Evolutionary conservation across 2,797 vertebrate species (phyloP), one percentile per base, ranked within the genome.

Genomic region (Enteromius argenteus): DNA sequence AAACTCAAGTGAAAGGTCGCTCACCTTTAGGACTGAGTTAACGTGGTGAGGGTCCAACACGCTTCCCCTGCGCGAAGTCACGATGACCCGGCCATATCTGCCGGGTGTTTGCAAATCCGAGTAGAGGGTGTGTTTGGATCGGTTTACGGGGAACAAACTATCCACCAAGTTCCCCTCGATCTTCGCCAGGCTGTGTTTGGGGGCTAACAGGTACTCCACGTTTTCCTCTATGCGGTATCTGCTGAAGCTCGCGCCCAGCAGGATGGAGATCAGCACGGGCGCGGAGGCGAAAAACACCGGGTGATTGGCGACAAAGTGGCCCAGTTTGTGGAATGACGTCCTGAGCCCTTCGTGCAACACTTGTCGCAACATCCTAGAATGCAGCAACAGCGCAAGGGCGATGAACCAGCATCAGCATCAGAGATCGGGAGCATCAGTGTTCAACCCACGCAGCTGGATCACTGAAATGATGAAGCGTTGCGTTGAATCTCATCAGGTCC

Each of bases 311-410:
- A 99, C 96, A 93, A 99, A 98, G 93, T 97, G 96, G 91, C 98
- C 98, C 87, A 98, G 94, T 91, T 96, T 95, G 93, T 96, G 96
- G 95, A 99, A 98, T 89, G 94, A 96, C 92, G 95, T 96, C 94
- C 96, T 94, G 91, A 99, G 96, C 93, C 97, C 97, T 94, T 96
- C 95, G 94, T 97, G 98, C 95, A 99, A 92, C 94, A 96, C 97
- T 96, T 98, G 97, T 95, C 97, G 97, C 96, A 99, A 96, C 98
- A 99, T 99, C 93, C 96, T 98, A 96, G 96, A 94, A 95, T 95
- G 95, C 94, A 96, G 94, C 93, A 93, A 94, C 94, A 92, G 91
- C 92, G 95, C 91, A 91, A 93, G 93, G 92, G 93, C 92, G 91
- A 94, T 93, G 93, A 94, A 93, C 92, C 93, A 87, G 91, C 93